phyloP scores from a whole-genome alignment of 2,797 vertebrate genomes.

The Lepilemur septentrionalis region DNA sequence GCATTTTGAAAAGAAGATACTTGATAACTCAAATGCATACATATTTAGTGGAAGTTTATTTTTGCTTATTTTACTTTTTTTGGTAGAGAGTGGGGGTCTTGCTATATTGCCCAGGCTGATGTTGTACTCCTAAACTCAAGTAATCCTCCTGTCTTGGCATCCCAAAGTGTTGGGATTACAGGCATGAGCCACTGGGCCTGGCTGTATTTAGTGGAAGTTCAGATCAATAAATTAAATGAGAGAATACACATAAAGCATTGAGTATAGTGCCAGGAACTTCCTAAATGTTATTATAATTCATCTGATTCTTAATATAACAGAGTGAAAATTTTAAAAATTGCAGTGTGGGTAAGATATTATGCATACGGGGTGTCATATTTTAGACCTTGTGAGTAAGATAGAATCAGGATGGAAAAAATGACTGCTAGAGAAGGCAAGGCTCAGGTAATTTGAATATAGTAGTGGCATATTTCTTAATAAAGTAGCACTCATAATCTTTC shows the following conservation, averaged over 20 bases:
- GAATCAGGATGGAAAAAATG: neutral
- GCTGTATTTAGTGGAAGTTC: neutral
- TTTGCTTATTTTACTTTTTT: neutral
- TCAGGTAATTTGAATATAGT: neutral
- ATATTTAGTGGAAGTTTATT: neutral
- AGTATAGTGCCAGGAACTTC: neutral
- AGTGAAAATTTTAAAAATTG: neutral
- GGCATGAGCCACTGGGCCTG: neutral
- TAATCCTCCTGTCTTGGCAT: neutral
- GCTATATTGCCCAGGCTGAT: neutral
- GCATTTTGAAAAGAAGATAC: neutral
- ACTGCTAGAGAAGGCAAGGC: neutral
- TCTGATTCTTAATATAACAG: neutral
- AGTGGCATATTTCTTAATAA: neutral
- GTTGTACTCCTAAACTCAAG: neutral
- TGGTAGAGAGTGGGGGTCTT: neutral
- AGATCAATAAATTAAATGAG: neutral
- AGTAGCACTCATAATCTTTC: neutral
- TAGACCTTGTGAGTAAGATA: neutral
- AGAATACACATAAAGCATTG: neutral
- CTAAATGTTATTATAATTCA: neutral
- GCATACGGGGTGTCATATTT: neutral
- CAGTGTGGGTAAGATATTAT: neutral
- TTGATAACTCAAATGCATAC: neutral
- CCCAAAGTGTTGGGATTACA: too few relatives aligned